phyloP scores from a whole-genome alignment of 2,888 invertebrate genomes.

The Andricus quercusramuli region DNA sequence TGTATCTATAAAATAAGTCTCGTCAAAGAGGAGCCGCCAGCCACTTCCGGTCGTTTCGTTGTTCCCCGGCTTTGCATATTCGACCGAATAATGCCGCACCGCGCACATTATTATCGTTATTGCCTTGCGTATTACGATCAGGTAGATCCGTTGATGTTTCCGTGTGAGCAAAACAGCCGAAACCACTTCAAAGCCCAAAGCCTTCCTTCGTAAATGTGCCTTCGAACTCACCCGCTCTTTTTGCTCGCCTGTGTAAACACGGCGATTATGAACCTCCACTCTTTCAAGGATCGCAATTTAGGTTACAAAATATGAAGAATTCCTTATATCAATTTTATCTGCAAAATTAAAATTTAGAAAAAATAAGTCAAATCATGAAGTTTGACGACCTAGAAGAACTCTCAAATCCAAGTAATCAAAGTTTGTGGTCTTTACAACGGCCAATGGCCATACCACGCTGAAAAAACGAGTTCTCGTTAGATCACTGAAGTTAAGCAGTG shows the following conservation, averaged over 20 bases:
- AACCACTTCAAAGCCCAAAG: constrained; percentile 66
- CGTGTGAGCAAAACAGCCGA: constrained; percentile 52
- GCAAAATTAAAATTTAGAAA: too few species aligned
- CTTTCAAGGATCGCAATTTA: not conserved
- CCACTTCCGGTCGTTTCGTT: constrained; percentile 68
- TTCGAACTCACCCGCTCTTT: not conserved
- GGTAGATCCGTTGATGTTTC: constrained; percentile 65
- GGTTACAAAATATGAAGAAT: not conserved
- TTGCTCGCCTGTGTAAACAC: constrained; percentile 5
- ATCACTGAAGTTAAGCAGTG: too few species aligned
- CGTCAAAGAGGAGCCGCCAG: constrained; percentile 53
- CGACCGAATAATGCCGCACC: constrained; percentile 52
- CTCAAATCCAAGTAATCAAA: too few species aligned
- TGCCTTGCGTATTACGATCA: constrained; percentile 66
- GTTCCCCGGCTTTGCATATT: constrained; percentile 55
- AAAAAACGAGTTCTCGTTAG: too few species aligned
- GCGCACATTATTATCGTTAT: constrained; percentile 63
- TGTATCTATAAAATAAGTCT: constrained; percentile 29
- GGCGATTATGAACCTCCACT: not conserved
- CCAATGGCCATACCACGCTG: too few species aligned
- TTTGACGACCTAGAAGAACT: too few species aligned
- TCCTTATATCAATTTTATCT: not conserved
- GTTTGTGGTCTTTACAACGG: too few species aligned
- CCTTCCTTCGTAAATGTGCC: constrained; percentile 48
- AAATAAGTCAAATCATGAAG: too few species aligned